These are phyloP conservation scores for Polypedilum pembai DNA, from an alignment of 1,140 invertebrate species.

Conservation along the genomic window DNA sequence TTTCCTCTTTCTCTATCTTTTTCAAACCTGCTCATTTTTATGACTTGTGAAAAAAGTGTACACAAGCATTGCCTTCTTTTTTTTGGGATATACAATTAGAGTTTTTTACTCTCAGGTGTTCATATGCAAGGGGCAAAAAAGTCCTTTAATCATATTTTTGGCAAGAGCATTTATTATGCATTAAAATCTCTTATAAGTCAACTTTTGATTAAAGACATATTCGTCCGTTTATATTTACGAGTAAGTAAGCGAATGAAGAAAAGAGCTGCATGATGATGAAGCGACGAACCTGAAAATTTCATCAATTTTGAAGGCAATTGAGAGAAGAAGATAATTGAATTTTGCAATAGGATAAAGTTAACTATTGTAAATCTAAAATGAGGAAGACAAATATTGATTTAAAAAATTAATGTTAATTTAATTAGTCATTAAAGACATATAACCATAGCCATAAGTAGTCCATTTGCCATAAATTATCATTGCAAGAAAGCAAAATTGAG, in stretches of 20 bases:
- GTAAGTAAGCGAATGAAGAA: too few species aligned
- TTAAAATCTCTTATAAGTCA: neutral
- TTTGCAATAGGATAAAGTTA: neutral
- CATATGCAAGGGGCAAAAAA: neutral
- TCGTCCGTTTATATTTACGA: too few species aligned
- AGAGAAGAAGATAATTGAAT: neutral
- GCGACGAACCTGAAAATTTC: neutral
- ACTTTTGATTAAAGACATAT: too few species aligned
- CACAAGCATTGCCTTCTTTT: too few species aligned
- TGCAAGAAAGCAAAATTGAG: too few species aligned
- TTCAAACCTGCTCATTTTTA: neutral
- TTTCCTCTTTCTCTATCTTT: neutral
- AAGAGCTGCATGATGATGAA: constrained; percentile 8
- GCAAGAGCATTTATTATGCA: neutral
- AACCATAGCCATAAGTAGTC: neutral
- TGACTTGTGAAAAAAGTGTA: constrained; percentile 9
- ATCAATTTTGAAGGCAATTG: constrained; percentile 11
- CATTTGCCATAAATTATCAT: constrained; percentile 9
- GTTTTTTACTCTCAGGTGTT: neutral
- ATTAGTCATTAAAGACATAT: neutral
- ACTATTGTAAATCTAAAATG: too few species aligned
- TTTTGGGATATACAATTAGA: neutral
- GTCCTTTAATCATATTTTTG: neutral
- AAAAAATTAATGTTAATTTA: neutral
- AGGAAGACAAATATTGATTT: too few species aligned